phyloP scores from a whole-genome alignment of 2,113 vertebrate genomes.

The Corvus cornix region DNA sequence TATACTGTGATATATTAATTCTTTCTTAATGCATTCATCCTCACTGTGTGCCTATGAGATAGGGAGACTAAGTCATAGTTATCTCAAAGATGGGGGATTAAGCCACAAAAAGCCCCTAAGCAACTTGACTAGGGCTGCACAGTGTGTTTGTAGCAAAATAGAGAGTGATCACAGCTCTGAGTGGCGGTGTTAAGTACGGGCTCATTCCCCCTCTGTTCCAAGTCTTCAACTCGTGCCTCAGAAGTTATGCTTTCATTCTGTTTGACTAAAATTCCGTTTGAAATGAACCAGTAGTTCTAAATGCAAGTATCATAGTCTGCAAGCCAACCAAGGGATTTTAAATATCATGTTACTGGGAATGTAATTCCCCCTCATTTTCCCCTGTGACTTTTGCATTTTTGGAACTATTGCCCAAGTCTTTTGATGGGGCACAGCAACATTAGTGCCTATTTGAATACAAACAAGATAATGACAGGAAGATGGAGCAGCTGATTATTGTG shows the following conservation, averaged over 20 bases:
- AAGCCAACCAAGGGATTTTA: not conserved
- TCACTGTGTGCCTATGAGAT: constrained; percentile 21
- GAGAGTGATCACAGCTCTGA: not conserved
- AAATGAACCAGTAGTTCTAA: not conserved
- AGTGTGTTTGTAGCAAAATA: not conserved
- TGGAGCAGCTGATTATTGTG: not conserved
- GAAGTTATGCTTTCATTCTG: not conserved
- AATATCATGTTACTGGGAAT: not conserved
- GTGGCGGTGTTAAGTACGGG: not conserved
- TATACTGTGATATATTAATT: constrained; percentile 52
- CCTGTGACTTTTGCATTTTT: not conserved
- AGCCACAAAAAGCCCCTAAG: not conserved
- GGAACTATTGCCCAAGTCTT: not conserved
- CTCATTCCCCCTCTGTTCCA: not conserved
- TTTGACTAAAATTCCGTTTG: not conserved
- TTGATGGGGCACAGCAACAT: not conserved
- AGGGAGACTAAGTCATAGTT: constrained; percentile 23
- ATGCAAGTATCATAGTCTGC: not conserved
- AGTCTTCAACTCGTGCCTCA: not conserved
- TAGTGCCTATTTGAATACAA: constrained; percentile 7
- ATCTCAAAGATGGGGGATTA: constrained; percentile 54
- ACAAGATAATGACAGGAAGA: not conserved
- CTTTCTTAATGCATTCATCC: constrained; percentile 47
- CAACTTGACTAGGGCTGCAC: not conserved
- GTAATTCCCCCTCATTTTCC: not conserved